A percentile compares a stretch with the other conserved stretches of the same genome.
Conservation (phyloP, 2,888 invertebrate species). For the Drosophila lutescens region DNA sequence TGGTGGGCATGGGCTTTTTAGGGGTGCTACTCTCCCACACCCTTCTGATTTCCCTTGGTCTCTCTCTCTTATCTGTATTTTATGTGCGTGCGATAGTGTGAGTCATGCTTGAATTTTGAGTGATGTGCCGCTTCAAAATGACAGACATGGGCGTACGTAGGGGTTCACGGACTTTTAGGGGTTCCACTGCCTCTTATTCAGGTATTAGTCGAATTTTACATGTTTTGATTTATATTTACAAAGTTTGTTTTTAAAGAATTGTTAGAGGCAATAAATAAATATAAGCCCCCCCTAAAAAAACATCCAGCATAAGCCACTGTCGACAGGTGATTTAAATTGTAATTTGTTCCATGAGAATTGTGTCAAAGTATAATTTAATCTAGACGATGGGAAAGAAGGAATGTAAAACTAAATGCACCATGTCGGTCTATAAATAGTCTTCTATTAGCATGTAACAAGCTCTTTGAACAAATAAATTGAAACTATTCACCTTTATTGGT, state of each 20-base stretch:
- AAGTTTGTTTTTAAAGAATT: background rate
- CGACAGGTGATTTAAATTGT: conserved; percentile 46
- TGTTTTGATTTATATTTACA: background rate
- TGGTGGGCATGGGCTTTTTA: background rate
- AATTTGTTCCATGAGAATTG: background rate
- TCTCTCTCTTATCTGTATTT: background rate
- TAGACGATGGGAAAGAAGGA: background rate
- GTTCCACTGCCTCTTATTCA: background rate
- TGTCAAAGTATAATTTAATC: background rate
- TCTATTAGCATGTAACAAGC: background rate
- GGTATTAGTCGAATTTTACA: too few species aligned
- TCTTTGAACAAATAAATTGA: background rate
- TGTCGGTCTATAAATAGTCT: background rate
- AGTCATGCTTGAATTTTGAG: conserved; percentile 7
- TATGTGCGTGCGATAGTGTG: background rate
- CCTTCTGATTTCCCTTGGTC: background rate
- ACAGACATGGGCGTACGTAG: background rate
- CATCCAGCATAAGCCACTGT: background rate
- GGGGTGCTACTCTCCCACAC: conserved; percentile 13
- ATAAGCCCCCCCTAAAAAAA: conserved; percentile 2
- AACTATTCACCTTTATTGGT: conserved; percentile 6
- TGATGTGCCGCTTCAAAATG: background rate
- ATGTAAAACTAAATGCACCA: background rate
- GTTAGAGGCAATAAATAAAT: too few species aligned
- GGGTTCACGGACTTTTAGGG: background rate